Evolutionary conservation across 2,113 vertebrate genomes (phyloP).

Genomic region (Gavialis gangeticus): DNA sequence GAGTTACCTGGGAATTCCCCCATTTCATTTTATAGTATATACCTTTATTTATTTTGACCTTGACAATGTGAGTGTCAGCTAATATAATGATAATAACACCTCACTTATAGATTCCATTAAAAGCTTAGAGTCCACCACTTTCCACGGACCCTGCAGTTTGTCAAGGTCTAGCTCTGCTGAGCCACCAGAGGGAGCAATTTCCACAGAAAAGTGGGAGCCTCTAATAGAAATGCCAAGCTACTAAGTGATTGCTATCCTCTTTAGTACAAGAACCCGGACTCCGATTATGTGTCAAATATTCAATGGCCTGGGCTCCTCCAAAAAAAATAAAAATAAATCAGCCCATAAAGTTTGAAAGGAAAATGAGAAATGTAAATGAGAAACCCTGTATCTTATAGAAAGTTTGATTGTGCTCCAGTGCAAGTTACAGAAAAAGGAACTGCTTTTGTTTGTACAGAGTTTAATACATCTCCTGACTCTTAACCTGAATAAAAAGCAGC

Average conservation of each 20-base stretch:
- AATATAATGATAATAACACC: no score
- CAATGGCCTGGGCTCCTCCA: background rate
- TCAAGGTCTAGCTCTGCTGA: background rate
- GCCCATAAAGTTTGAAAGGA: background rate
- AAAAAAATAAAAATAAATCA: background rate
- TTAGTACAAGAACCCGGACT: background rate
- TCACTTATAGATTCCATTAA: background rate
- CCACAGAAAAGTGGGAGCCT: background rate
- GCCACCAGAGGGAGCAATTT: constrained; percentile 72
- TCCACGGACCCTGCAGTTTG: background rate
- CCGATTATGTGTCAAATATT: background rate
- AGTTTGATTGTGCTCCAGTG: background rate
- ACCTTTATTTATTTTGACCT: background rate
- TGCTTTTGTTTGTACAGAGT: background rate
- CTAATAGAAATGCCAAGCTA: background rate
- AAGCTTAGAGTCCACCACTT: background rate
- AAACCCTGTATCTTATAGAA: background rate
- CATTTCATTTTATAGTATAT: no score
- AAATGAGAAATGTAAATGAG: background rate
- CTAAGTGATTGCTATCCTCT: background rate
- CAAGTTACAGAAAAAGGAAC: fast-evolving
- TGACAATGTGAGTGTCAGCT: background rate
- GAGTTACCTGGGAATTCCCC: background rate
- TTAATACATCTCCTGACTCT: background rate
- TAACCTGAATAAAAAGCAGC: background rate